phyloP scores from a whole-genome alignment of 2,113 vertebrate genomes.

The Guaruba guarouba region DNA sequence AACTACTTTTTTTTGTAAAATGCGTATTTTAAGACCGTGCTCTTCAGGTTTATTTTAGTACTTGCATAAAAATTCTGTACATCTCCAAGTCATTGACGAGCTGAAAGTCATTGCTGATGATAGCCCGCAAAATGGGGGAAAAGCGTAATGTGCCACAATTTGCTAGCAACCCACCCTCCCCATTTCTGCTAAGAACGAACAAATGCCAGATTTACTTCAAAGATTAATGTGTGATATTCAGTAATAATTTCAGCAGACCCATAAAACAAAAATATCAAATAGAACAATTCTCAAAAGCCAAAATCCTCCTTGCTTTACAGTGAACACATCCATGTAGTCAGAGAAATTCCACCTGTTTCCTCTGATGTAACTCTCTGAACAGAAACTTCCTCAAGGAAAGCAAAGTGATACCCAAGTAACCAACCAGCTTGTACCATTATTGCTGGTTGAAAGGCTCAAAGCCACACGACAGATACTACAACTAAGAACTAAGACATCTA shows the following conservation, averaged over 20 bases:
- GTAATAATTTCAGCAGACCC: neutral
- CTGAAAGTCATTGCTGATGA: neutral
- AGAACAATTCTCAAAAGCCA: neutral
- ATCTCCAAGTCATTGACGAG: neutral
- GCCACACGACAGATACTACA: fast-evolving
- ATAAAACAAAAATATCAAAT: neutral
- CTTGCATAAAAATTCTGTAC: neutral
- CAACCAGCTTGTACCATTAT: neutral
- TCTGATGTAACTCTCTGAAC: neutral
- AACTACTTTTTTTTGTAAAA: neutral
- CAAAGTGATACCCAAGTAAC: neutral
- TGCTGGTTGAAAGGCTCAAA: neutral
- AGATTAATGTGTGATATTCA: neutral
- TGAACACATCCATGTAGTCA: neutral
- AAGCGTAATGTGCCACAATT: neutral
- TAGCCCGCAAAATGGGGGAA: neutral
- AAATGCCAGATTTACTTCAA: neutral
- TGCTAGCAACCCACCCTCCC: neutral
- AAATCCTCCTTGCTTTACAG: neutral
- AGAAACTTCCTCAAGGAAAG: neutral
- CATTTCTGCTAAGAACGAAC: neutral
- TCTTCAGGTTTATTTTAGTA: neutral
- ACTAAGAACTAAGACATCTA: neutral
- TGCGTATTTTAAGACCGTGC: neutral
- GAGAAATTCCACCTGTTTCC: neutral